phyloP scores from a whole-genome alignment of 1,140 invertebrate genomes.

The Procambarus virginalis region DNA sequence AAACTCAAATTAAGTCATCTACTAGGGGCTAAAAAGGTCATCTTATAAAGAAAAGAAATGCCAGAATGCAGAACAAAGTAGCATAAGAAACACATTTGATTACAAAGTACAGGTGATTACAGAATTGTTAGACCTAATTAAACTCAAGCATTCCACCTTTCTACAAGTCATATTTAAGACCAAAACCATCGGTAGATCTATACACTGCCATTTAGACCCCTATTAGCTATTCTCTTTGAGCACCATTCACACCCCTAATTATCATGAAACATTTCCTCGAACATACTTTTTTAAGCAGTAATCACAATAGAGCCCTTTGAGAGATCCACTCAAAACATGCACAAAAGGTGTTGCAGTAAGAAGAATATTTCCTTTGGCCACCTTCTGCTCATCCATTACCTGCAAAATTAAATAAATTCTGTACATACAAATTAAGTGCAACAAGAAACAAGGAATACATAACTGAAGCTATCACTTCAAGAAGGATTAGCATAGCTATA shows the following conservation, averaged over 20 bases:
- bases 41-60: no score
- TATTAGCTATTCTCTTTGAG: no score
- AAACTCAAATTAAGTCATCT: no score
- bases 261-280: not conserved
- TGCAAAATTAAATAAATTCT: not conserved
- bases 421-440: not conserved
- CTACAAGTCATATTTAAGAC: no score
- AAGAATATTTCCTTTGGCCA: slow-evolving; percentile 13
- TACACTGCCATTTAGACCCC: no score
- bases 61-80: no score
- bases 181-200: no score
- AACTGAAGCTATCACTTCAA: not conserved
- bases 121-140: no score
- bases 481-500: not conserved
- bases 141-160: no score
- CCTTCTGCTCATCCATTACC: not conserved
- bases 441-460: not conserved
- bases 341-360: slow-evolving; percentile 7
- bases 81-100: no score
- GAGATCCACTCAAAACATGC: slow-evolving; percentile 12
- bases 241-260: not conserved
- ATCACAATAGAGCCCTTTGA: slow-evolving; percentile 28
- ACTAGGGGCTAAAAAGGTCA: no score
- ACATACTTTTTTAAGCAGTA: slow-evolving; percentile 26
- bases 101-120: no score